Base-by-base conservation (phyloP, 2,888 invertebrate species). In the Mesorhabditis spiculigera region DNA sequence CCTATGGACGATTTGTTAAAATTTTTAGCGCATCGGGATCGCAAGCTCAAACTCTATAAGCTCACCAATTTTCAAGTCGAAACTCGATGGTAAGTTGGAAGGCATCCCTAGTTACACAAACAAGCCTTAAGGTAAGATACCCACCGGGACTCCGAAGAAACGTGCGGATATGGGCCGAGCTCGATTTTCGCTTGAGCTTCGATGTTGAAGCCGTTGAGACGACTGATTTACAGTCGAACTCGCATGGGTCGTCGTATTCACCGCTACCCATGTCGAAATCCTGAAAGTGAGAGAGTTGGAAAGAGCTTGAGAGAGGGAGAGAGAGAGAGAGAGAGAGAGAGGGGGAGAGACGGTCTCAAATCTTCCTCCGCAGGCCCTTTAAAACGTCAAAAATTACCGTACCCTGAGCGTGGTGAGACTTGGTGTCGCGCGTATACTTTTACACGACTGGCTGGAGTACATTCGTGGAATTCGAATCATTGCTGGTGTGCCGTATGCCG, bases 201-300 rank as follows among this genome's bases (percentile, higher is more conserved):
- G 10, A 13, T 1, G 58, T 50, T 50, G 58, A 50, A 3, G 58
- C 58, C n/a, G 58, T 50, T 50, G 58, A 50, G n/a, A 50, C n/a
- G 58, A 50, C 58, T 10, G 58, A 50, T 50, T 50, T 50, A n/a
- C 58, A 50, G n/a, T 50, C 58, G n/a, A 50, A 50, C n/a, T 50
- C 58, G n/a, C 58, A 50, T n/a, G 58, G 58, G n/a, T 50, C 58
- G n/a, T 50, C 58, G 58, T 50, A 50, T n/a, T 50, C 58, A 50
- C n/a, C n/a, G 58, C 58, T 50, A 28, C 28, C 28, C 58, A 50
- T 50, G 58, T 50, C 58, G n/a, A 50, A 50, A 50, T 50, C 58
- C 58, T 50, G 58, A 50, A 50, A 3, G 8, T 3, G 8, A 13
- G 58, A 50, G 8, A 50, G 28, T 28, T 28, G 28, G 28, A 28